phyloP scores from a whole-genome alignment of 2,113 vertebrate species.

The Psephotus haematonotus region DNA sequence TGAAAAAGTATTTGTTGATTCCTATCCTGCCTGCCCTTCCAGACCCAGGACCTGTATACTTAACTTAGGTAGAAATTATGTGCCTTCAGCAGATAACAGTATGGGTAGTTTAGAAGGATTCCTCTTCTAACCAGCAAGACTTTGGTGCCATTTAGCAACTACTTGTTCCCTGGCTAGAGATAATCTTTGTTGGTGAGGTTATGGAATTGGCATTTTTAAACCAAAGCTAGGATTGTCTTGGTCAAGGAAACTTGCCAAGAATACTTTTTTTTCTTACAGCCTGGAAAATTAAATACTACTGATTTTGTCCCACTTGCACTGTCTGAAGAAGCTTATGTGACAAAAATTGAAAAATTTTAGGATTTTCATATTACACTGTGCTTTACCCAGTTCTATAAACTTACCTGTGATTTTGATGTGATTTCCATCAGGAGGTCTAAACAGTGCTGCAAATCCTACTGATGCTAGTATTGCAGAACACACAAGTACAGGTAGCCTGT shows the following conservation, averaged over 20 bases:
- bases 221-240: not conserved
- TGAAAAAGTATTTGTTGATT: not conserved
- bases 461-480: not conserved
- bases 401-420: not conserved
- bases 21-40: not conserved
- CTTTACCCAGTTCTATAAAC: not conserved
- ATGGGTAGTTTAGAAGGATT: not conserved
- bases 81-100: not conserved
- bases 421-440: not conserved
- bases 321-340: not conserved
- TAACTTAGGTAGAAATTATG: not conserved
- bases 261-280: not conserved
- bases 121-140: not conserved
- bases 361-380: not conserved
- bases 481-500: not conserved
- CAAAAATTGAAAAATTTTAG: not conserved
- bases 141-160: not conserved
- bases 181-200: not conserved
- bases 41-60: not conserved
- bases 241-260: not conserved
- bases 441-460: not conserved
- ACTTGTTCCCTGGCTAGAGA: not conserved
- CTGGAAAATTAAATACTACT: not conserved
- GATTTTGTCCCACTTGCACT: not conserved
- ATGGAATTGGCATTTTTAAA: not conserved